Evolutionary conservation across 2,888 invertebrate species (phyloP).

Genomic region (Anorthoa munda): DNA sequence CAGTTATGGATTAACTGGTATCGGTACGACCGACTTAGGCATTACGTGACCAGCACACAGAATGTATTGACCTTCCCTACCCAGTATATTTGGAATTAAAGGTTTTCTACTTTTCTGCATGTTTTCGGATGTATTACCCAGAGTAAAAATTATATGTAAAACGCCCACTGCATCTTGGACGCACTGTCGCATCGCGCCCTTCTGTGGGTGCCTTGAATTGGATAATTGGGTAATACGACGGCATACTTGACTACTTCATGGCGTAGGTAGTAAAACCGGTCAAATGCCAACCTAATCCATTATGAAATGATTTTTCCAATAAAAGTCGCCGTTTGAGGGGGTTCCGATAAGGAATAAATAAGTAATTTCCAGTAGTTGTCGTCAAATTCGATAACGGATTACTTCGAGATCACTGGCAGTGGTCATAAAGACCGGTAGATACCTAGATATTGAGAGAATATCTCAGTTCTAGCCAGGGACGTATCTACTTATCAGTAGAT

Average conservation of each 20-base stretch:
- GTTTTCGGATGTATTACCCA: neutral
- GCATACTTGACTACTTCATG: neutral
- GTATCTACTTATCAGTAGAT: too few species aligned
- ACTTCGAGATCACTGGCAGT: constrained; percentile 25
- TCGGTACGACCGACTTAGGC: constrained; percentile 37
- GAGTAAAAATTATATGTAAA: neutral
- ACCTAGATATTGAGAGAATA: neutral
- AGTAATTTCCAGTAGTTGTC: constrained; percentile 12
- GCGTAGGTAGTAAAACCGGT: neutral
- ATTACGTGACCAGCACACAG: constrained; percentile 55
- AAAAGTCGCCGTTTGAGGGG: constrained; percentile 16
- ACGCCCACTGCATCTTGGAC: too few species aligned
- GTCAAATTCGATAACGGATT: constrained; percentile 30
- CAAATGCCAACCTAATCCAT: neutral
- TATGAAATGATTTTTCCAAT: constrained; percentile 10
- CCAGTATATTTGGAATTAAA: constrained; percentile 23
- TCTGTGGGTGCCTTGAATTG: neutral
- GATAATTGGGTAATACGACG: neutral
- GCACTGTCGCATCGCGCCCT: too few species aligned
- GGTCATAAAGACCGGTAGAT: constrained; percentile 10
- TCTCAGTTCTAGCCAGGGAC: neutral
- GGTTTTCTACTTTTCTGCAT: constrained; percentile 22
- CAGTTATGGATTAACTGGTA: constrained; percentile 49
- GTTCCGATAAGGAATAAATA: constrained; percentile 32
- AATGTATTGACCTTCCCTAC: constrained; percentile 28